Percentiles rank a stretch among this genome's conserved stretches.
These are phyloP conservation scores for Tragelaphus strepsiceros DNA, from an alignment of 2,113 vertebrate genomes.

Conservation along the genomic window DNA sequence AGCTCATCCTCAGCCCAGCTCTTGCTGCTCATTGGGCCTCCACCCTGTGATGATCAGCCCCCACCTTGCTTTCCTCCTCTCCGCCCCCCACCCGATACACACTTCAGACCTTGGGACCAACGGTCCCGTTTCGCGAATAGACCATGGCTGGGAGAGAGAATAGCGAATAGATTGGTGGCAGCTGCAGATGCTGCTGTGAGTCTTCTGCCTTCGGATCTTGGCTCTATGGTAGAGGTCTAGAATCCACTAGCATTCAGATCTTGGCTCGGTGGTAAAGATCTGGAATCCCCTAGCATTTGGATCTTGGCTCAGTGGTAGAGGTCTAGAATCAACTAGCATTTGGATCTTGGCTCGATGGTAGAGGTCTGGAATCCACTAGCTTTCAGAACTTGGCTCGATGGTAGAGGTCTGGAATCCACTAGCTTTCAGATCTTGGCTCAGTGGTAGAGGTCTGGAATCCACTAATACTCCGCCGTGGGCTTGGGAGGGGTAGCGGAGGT, in stretches of 20 bases:
- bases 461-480: neutral
- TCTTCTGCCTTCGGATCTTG: neutral
- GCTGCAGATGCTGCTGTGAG: neutral
- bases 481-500: neutral
- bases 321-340: neutral
- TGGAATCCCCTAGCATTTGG: neutral
- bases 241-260: neutral
- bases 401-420: neutral
- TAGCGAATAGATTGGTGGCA: neutral
- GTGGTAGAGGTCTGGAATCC: neutral
- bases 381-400: neutral
- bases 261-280: neutral
- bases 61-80: neutral
- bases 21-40: neutral
- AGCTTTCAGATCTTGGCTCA: neutral
- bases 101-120: neutral
- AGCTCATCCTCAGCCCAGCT: neutral
- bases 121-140: neutral
- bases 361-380: neutral
- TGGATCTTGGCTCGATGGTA: neutral
- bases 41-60: neutral
- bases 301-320: neutral
- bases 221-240: no score
- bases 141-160: neutral
- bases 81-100: no score